Evolutionary conservation across 2,888 invertebrate species (phyloP), one percentile per base, ranked within the genome.

Genomic region (Eumerus sabulonum): DNA sequence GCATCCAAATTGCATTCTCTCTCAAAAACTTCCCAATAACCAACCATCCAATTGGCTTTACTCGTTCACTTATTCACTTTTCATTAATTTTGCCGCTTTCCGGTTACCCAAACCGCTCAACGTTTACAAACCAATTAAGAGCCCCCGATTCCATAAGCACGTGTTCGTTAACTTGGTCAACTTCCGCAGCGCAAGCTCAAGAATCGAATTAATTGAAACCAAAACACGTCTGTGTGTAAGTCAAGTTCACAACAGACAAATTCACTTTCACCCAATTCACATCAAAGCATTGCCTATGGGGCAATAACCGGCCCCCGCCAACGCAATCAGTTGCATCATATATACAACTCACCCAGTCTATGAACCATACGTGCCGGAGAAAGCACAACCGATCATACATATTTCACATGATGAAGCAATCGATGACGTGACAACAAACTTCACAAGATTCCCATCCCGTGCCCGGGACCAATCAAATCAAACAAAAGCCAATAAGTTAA

Each of bases 171-270:
- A 27, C 27, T 27, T 7, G 27, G 7, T 27, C 27, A 7, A 27
- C 7, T 27, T 27, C 27, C 27, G 27, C 7, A 7, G 27, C 27
- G 27, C 3, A 4, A 2, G 7, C 27, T 27, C 27, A 2, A 2
- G 7, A 27, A 27, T 4, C 27, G 3, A 7, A 27, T 27, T 4
- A 47, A 42, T 56, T 18, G 45, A 48, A 40, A 47, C 53, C 18
- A 50, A 38, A 68, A 11, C 53, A 62, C 54, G 12, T 13, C 66
- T 76, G n/a, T n/a, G n/a, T n/a, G 36, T 60, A 77, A 77, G 72
- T 77, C 77, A 77, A 77, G 77, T 77, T 77, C 77, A 77, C 47
- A 59, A 16, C 47, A 18, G 19, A 62, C 36, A 45, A 53, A 16
- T 63, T 63, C 53, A 77, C 77, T 77, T 77, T 77, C 77, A 63